Base-by-base conservation (phyloP, 2,113 vertebrate genomes). In the Albula glossodonta region DNA sequence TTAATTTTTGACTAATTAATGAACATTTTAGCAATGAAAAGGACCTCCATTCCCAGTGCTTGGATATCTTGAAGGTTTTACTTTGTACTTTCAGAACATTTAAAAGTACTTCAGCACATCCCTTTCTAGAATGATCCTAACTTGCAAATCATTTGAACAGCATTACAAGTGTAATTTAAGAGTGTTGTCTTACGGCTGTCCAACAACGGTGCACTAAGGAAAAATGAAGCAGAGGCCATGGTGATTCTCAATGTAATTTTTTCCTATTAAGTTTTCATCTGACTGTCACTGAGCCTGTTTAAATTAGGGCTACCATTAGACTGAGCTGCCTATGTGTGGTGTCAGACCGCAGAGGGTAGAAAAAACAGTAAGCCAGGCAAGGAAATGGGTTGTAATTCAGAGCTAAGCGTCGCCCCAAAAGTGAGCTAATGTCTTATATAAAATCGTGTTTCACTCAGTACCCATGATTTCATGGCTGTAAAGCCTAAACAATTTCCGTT, bases 361-460 rank as follows among this genome's bases (percentile, higher is more conserved):
- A 66, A 74, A 74, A 19, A 7, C n/a, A 11, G 70, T 3, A 10
- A 74, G n/a, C 70, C 70, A 74, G 8, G 2, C 22, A 74, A 74
- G 70, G 70, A 74, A 74, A 31, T 22, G 70, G 70, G 70, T 2
- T 74, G 70, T 31, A 9, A 74, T 74, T 74, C 70, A 74, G 8
- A 19, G 22, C 22, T 10, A 31, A 74, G 70, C 1, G 3, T 63
- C n/a, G n/a, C 70, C n/a, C 17, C 70, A 25, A 74, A n/a, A 74
- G 63, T 74, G 70, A 74, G 70, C 70, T 74, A 74, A 74, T 74
- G 70, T 74, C 70, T 74, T 10, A 74, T 74, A 74, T 9, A 31
- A 10, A 74, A 74, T 10, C 4, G 22, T 60, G 7, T 12, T 66
- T 19, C 2, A 5, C 22, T 74, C 31, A 74, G 6, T n/a, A 2